Conservation (phyloP, 2,797 vertebrate genomes). For the Poeciliopsis presidionis region DNA sequence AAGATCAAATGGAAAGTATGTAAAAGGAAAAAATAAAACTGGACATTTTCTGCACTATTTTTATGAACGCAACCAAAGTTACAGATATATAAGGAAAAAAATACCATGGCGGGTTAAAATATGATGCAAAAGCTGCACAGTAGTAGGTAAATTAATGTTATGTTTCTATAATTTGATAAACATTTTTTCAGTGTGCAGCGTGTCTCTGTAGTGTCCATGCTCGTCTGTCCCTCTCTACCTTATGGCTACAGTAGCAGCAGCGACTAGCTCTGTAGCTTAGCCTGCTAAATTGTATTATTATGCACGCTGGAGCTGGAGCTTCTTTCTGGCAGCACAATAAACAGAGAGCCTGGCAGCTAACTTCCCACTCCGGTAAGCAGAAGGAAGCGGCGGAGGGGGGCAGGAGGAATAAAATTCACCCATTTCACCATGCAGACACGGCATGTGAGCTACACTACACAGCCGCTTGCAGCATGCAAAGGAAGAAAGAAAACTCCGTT, state of each 20-base stretch:
- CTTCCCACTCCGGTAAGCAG: conserved; percentile 61
- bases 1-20: background rate
- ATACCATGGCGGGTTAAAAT: background rate
- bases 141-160: conserved; percentile 13
- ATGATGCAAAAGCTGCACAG: conserved; percentile 23
- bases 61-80: background rate
- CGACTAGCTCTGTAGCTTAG: conserved; percentile 77
- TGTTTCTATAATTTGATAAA: conserved; percentile 39
- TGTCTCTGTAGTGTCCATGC: conserved; percentile 28
- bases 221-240: conserved; percentile 52
- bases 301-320: conserved; percentile 52
- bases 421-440: conserved; percentile 52
- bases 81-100: background rate
- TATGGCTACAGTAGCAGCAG: conserved; percentile 74
- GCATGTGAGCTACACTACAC: conserved; percentile 30
- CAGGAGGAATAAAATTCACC: conserved; percentile 69
- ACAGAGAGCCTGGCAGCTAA: conserved; percentile 45
- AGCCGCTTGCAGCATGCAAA: conserved; percentile 50
- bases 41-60: background rate
- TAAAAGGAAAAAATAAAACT: background rate
- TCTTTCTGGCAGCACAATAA: conserved; percentile 10
- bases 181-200: conserved; percentile 39
- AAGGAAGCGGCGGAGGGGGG: background rate
- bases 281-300: conserved; percentile 69
- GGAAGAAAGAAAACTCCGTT: conserved; percentile 33